Percentiles rank a stretch among this genome's conserved stretches.
phyloP scores from a whole-genome alignment of 2,113 vertebrate genomes.

The Dipodomys stephensi region DNA sequence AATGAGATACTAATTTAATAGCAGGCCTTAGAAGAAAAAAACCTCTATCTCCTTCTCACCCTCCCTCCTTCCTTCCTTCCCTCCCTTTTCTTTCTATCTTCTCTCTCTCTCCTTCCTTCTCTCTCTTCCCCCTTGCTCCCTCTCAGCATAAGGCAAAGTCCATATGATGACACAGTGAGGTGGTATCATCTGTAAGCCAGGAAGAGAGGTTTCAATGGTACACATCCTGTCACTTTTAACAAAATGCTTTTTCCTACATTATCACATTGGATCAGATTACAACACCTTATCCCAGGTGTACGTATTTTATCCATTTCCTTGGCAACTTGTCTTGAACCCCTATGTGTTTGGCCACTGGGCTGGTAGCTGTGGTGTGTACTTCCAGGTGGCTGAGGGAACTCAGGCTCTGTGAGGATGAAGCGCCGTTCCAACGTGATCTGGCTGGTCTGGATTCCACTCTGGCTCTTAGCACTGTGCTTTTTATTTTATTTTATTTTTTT shows the following conservation, averaged over 20 bases:
- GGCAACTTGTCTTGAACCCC: background rate
- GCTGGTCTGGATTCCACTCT: background rate
- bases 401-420: background rate
- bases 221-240: slow-evolving; percentile 31
- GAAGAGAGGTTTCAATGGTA: background rate
- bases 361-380: background rate
- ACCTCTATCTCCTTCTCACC: background rate
- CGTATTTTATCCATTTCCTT: background rate
- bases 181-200: background rate
- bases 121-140: background rate
- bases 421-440: background rate
- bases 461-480: background rate
- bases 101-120: background rate
- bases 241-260: background rate
- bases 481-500: slow-evolving; percentile 10
- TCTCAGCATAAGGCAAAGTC: background rate
- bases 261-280: background rate
- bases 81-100: too few relatives aligned
- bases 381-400: background rate
- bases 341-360: background rate
- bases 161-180: background rate
- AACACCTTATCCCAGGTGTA: background rate
- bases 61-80: too few relatives aligned
- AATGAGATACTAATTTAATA: background rate
- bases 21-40: background rate